phyloP scores from a whole-genome alignment of 2,888 invertebrate genomes.

The Cantharis flavilabris region DNA sequence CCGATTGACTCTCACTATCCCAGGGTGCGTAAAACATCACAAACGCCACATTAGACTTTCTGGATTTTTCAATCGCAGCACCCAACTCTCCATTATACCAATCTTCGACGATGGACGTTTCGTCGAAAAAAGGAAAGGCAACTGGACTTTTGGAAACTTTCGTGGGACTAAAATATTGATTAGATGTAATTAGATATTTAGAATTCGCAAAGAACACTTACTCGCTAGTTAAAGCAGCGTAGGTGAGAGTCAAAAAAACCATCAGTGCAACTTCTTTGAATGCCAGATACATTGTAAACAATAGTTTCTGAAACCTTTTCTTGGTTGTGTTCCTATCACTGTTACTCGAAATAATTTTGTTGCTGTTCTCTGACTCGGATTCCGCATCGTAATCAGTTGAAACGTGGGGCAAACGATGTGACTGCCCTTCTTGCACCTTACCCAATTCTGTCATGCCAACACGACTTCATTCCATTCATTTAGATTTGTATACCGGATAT shows the following conservation, averaged over 20 bases:
- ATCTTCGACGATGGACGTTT: constrained; percentile 72
- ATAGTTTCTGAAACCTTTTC: constrained; percentile 4
- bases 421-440: constrained; percentile 19
- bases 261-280: constrained; percentile 69
- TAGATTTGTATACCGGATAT: neutral
- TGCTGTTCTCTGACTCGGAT: constrained; percentile 1
- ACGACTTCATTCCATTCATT: constrained; percentile 30
- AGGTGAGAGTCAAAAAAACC: constrained; percentile 67
- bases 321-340: neutral
- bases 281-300: constrained; percentile 62
- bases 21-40: constrained; percentile 95
- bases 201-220: constrained; percentile 55
- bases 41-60: constrained; percentile 75
- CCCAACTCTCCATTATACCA: constrained; percentile 78
- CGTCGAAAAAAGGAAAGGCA: constrained; percentile 74
- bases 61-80: constrained; percentile 57
- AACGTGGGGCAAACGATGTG: constrained; percentile 6
- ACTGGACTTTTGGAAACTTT: constrained; percentile 63
- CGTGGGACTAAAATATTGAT: constrained; percentile 57
- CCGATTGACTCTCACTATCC: constrained; percentile 85
- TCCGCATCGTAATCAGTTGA: constrained; percentile 23
- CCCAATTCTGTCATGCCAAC: constrained; percentile 33
- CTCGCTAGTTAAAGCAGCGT: constrained; percentile 74
- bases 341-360: neutral
- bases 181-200: constrained; percentile 5